phyloP scores from a whole-genome alignment of 2,888 invertebrate species.

The Odontocolon sp. region DNA sequence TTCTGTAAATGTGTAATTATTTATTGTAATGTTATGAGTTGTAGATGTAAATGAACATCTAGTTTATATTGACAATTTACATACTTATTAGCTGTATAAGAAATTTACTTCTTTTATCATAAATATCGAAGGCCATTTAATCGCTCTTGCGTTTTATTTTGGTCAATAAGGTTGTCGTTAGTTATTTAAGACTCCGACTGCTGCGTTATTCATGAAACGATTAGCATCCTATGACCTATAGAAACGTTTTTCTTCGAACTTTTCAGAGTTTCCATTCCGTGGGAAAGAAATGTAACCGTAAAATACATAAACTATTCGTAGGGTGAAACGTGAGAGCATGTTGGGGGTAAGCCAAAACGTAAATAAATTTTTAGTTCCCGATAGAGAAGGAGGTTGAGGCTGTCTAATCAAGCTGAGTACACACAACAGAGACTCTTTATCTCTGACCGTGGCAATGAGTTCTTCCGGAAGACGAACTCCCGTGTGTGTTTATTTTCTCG shows the following conservation, averaged over 20 bases:
- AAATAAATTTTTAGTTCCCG: slow-evolving; percentile 49
- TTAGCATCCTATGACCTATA: background rate
- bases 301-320: slow-evolving; percentile 17
- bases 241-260: background rate
- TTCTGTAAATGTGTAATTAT: too few species aligned
- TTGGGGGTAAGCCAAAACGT: slow-evolving; percentile 33
- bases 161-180: too few species aligned
- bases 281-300: background rate
- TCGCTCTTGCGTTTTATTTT: too few species aligned
- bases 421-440: slow-evolving; percentile 47
- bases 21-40: too few species aligned
- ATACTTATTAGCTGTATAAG: too few species aligned
- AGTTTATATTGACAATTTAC: too few species aligned
- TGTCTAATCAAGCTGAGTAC: slow-evolving; percentile 58
- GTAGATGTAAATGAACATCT: too few species aligned
- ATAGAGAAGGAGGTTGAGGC: too few species aligned
- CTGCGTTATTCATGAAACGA: background rate
- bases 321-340: slow-evolving; percentile 53
- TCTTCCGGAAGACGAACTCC: slow-evolving; percentile 47
- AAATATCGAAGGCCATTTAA: too few species aligned
- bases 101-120: too few species aligned
- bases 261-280: background rate
- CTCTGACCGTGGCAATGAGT: slow-evolving; percentile 57
- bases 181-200: too few species aligned
- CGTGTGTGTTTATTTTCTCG: slow-evolving; percentile 47